Base-by-base conservation (phyloP, 2,888 invertebrate genomes). In the Melipona bicolor region DNA sequence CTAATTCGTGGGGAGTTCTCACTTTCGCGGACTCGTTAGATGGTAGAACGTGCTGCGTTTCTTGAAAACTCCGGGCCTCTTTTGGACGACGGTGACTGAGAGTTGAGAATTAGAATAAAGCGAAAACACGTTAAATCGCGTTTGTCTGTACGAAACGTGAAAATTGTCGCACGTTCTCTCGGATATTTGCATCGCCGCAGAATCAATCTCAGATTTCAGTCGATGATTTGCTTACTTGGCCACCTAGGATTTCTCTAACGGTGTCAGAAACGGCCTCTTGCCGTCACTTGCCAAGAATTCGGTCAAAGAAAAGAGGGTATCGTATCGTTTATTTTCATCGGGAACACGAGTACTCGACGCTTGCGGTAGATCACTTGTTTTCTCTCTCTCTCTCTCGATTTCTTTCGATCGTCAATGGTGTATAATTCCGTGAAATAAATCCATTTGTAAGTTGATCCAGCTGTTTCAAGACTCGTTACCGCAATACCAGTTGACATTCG, bases 1-100 rank as follows among this genome's bases (percentile, higher is more conserved):
- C 88, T 83, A 80, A 89, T 89, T 87, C 67, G 74, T 54, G 74
- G 64, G 49, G 27, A 52, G 17, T 32, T 65, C 70, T 52, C 77
- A 67, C 56, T 78, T 82, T 78, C 62, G 68, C 62, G 52, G 27
- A 13, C 65, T 52, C n/a, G n/a, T 61, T 50, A 1, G 24, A 61
- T 13, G 43, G 43, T 56, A 15, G 56, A 56, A 56, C n/a, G n/a
- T 56, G 21, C 56, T 5, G 56, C 56, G 15, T n/a, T n/a, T 56
- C 56, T 15, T 15, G 3, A 43, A n/a, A 59, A n/a, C 15, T 5
- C 15, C n/a, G 15, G 5, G 56, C 56, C 15, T 5, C 43, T 59
- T 59, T 59, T n/a, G n/a, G 15, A n/a, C 15, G 56, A 56, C 19
- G 56, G n/a, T 13, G n/a, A 43, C 43, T 43, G n/a, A 21, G 5